These are phyloP conservation scores for Rhea pennata DNA, from an alignment of 2,113 vertebrate species.

Conservation along the genomic window DNA sequence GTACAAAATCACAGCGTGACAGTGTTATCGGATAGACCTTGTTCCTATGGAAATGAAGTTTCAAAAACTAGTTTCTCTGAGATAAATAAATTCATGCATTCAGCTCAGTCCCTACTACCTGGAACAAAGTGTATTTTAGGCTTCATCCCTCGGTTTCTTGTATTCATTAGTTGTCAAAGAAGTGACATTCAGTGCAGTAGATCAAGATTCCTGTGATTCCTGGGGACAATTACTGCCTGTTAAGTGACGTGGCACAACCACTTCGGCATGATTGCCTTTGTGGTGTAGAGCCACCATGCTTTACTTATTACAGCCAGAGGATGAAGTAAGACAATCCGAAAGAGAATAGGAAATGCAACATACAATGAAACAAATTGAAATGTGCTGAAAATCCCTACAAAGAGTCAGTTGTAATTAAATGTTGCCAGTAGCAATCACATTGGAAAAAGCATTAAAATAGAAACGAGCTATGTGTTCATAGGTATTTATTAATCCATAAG, in stretches of 20 bases:
- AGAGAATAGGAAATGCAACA: not conserved
- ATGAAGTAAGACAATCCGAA: not conserved
- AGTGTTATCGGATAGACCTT: not conserved
- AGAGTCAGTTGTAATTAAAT: not conserved
- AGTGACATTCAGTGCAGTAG: slow-evolving; percentile 2
- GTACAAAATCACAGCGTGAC: not conserved
- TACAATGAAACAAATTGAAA: not conserved
- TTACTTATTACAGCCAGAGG: not conserved
- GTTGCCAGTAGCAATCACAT: not conserved
- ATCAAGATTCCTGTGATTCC: slow-evolving; percentile 44
- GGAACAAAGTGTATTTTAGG: not conserved
- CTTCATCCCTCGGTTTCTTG: not conserved
- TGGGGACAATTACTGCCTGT: slow-evolving; percentile 15
- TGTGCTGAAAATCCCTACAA: not conserved
- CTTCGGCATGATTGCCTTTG: not conserved
- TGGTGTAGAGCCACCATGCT: not conserved
- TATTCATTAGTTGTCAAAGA: slow-evolving; percentile 5
- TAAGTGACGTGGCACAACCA: not conserved
- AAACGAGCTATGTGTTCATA: not conserved
- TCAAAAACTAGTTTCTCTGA: not conserved
- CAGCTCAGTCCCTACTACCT: not conserved
- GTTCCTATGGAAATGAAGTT: not conserved
- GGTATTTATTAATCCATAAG: not conserved
- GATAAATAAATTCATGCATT: not conserved
- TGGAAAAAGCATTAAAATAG: not conserved